These are phyloP conservation scores for Yponomeuta plumbellus DNA, from an alignment of 2,888 invertebrate species.

Conservation along the genomic window DNA sequence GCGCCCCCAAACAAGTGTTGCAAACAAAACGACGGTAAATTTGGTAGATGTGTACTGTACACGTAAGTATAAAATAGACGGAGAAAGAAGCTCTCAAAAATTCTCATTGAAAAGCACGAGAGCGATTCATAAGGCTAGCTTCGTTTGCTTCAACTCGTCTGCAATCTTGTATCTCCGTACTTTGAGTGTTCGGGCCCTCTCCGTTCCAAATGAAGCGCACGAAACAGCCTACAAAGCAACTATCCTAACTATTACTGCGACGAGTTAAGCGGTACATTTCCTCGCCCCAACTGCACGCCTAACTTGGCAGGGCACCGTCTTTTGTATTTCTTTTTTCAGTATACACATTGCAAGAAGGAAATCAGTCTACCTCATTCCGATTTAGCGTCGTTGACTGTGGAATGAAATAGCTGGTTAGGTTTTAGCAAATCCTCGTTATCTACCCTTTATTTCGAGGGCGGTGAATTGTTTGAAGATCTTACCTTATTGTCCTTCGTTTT, in stretches of 20 bases:
- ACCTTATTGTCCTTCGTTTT: background rate
- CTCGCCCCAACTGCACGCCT: conserved; percentile 29
- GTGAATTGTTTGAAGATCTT: conserved; percentile 8
- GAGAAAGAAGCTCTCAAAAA: conserved; percentile 40
- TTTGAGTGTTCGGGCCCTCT: conserved; percentile 70
- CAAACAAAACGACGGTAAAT: background rate
- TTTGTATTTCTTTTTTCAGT: conserved; percentile 63
- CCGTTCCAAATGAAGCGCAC: conserved; percentile 65
- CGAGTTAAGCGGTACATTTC: conserved; percentile 37
- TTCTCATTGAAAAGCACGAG: conserved; percentile 51
- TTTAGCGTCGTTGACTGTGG: conserved; percentile 20
- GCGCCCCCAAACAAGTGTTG: too few species aligned
- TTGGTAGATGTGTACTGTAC: background rate
- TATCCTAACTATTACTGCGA: conserved; percentile 36
- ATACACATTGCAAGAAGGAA: conserved; percentile 14
- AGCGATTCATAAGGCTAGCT: conserved; percentile 65
- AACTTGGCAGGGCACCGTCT: conserved; percentile 46
- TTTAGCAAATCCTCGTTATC: conserved; percentile 47
- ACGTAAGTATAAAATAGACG: background rate
- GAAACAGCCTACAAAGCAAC: conserved; percentile 48
- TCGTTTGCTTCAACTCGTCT: conserved; percentile 65
- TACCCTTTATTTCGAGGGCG: conserved; percentile 7
- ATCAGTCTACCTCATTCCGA: conserved; percentile 17
- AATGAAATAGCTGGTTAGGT: conserved; percentile 24
- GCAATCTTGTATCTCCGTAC: conserved; percentile 69